Base-by-base conservation (phyloP, 2,797 vertebrate genomes). In the Staurois parvus region DNA sequence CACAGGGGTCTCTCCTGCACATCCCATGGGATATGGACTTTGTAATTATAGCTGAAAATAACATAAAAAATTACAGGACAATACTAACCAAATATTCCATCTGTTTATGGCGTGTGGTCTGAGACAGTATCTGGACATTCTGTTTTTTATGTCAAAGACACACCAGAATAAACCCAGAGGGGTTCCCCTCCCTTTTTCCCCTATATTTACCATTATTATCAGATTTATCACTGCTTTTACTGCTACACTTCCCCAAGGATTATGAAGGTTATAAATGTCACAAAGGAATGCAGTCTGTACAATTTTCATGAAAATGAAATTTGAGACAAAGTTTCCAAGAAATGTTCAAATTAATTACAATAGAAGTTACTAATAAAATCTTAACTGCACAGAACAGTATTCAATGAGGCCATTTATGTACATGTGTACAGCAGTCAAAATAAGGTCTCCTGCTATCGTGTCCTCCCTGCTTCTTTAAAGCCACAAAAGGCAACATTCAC, bases 81-180 rank as follows among this genome's bases (percentile, higher is more conserved):
- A 32, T 62, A 70, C 30, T 13, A 37, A 15, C 11, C 83, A 72
- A 17, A 9, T 34, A 79, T 2, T 73, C 52, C 29, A 42, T 79
- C 19, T 73, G 68, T 64, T 79, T 79, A 26, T 79, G 52, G 42
- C 48, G 40, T n/a, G 59, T 45, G 42, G 83, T n/a, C 34, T 77
- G 75, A 72, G 74, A 42, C 76, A 21, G 26, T 34, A 42, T 79
- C 48, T 79, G 76, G 68, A 84, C 76, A 84, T 79, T 79, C 29
- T 85, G 59, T 85, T 56, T 74, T 68, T 40, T 73, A 37, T 72
- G 42, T 70, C 73, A 70, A 32, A 70, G 69, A 56, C 59, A 24
- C 70, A 37, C 24, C 70, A 79, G 76, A 85, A 66, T 32, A 34
- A 40, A 64, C 84, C 59, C 76, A 64, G 28, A 72, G 83, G 75